phyloP scores from a whole-genome alignment of 2,113 vertebrate genomes.

The Salminus brasiliensis region DNA sequence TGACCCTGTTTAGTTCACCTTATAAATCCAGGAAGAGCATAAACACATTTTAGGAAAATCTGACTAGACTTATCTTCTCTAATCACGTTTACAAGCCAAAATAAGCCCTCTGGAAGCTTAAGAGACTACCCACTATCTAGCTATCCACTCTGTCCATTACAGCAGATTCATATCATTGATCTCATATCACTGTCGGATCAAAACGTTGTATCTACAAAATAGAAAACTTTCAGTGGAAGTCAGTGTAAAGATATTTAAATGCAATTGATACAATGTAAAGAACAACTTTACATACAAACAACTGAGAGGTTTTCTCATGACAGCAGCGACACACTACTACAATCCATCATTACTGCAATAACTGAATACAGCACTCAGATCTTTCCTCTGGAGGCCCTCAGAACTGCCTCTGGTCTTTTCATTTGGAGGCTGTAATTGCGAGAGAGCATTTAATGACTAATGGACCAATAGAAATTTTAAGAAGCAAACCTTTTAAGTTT shows the following conservation, averaged over 20 bases:
- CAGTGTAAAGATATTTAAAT: too few relatives aligned
- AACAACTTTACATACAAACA: too few relatives aligned
- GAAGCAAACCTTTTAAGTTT: too few relatives aligned
- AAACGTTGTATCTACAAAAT: too few relatives aligned
- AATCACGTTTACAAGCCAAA: slow-evolving; percentile 52
- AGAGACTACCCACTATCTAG: too few relatives aligned
- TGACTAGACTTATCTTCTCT: neutral
- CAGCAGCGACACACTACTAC: slow-evolving; percentile 46
- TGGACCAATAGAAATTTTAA: too few relatives aligned
- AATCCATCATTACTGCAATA: neutral
- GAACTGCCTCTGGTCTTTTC: neutral
- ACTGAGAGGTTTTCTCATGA: too few relatives aligned
- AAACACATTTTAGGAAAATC: neutral
- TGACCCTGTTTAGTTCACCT: neutral
- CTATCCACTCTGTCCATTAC: slow-evolving; percentile 70
- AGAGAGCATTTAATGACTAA: too few relatives aligned
- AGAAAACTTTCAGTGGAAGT: too few relatives aligned
- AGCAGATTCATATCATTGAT: too few relatives aligned
- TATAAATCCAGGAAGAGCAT: neutral
- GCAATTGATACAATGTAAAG: too few relatives aligned
- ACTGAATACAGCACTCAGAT: neutral
- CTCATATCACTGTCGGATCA: too few relatives aligned
- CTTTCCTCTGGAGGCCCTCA: neutral
- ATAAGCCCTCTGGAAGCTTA: slow-evolving; percentile 68
- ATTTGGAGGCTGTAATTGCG: neutral